Percentiles rank a stretch among this genome's conserved stretches.
Evolutionary conservation across 1,140 invertebrate genomes (phyloP).

Genomic region (Cydia strobilella): DNA sequence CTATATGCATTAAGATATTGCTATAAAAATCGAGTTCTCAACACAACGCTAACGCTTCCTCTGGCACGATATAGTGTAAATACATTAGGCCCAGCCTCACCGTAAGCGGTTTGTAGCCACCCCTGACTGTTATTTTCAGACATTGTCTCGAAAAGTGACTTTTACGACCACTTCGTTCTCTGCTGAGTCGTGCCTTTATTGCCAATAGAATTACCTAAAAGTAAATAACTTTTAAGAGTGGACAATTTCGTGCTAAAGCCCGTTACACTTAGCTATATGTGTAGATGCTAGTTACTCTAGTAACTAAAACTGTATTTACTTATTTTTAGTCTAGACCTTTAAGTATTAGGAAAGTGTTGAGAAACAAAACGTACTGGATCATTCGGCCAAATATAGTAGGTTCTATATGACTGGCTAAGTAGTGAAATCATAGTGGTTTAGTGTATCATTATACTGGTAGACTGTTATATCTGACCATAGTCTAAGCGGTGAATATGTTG

Average conservation of each 20-base stretch:
- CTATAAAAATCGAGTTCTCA: slow-evolving; percentile 14
- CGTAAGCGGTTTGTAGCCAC: slow-evolving; percentile 33
- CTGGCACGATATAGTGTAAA: slow-evolving; percentile 28
- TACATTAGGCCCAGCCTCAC: slow-evolving; percentile 15
- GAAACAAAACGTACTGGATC: too few relatives aligned
- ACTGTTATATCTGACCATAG: too few relatives aligned
- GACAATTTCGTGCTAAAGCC: slow-evolving; percentile 27
- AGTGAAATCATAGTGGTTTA: too few relatives aligned
- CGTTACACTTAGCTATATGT: not conserved
- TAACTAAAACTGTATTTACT: not conserved
- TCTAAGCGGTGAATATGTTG: too few relatives aligned
- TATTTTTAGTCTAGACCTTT: not conserved
- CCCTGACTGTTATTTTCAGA: slow-evolving; percentile 34
- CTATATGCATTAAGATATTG: slow-evolving; percentile 21
- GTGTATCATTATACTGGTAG: too few relatives aligned
- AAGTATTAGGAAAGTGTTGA: too few relatives aligned
- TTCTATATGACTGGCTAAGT: too few relatives aligned
- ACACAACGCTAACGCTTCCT: not conserved
- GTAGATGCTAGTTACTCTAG: too few relatives aligned
- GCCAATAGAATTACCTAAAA: slow-evolving; percentile 45
- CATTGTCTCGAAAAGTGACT: slow-evolving; percentile 39
- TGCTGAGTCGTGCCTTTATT: slow-evolving; percentile 44
- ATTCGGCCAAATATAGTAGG: too few relatives aligned
- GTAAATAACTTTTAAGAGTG: slow-evolving; percentile 46
- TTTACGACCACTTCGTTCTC: slow-evolving; percentile 46